phyloP scores from a whole-genome alignment of 2,113 vertebrate species.

The Halcyon senegalensis region DNA sequence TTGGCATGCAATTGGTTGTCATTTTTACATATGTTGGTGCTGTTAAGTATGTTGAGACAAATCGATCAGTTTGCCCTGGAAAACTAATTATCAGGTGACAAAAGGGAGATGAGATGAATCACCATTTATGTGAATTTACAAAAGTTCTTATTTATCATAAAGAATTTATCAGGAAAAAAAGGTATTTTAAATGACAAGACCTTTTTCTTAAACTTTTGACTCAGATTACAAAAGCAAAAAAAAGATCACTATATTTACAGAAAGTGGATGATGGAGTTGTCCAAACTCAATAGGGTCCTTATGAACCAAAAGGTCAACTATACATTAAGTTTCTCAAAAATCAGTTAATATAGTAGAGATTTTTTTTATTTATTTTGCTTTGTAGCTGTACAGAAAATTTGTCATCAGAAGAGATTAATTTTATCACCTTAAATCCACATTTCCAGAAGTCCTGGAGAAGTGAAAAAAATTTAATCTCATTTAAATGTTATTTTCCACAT shows the following conservation, averaged over 20 bases:
- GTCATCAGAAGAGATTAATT: neutral
- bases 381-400: neutral
- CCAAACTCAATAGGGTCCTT: neutral
- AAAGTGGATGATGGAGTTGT: neutral
- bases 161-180: neutral
- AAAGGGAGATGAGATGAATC: neutral
- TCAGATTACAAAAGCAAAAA: neutral
- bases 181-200: neutral
- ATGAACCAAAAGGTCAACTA: neutral
- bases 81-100: neutral
- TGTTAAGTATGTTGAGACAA: neutral
- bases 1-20: rapidly evolving
- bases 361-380: neutral
- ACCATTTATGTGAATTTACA: neutral
- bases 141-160: neutral
- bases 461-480: slow-evolving; percentile 17
- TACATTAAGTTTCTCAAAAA: neutral
- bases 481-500: neutral
- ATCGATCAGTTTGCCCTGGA: neutral
- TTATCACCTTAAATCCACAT: slow-evolving; percentile 3
- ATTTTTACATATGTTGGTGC: rapidly evolving
- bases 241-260: neutral
- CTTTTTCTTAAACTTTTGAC: neutral
- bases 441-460: neutral
- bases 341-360: neutral